Evolutionary conservation across 2,113 vertebrate genomes (phyloP).

Genomic region (Cavia aperea): DNA sequence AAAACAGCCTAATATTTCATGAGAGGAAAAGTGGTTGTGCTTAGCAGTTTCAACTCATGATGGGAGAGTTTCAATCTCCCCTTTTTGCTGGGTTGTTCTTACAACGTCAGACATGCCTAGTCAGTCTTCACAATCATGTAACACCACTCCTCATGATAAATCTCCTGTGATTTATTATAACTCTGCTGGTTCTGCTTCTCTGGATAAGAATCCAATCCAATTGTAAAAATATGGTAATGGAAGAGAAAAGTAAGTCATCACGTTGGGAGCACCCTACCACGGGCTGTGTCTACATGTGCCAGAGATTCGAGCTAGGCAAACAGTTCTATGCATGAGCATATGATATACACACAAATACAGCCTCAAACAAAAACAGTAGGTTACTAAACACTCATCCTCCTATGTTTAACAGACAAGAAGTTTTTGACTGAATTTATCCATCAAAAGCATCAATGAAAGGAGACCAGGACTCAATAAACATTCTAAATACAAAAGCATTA

Average conservation of each 20-base stretch:
- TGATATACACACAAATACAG: not conserved
- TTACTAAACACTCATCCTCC: not conserved
- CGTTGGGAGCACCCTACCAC: not conserved
- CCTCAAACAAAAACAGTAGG: not conserved
- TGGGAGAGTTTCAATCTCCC: not conserved
- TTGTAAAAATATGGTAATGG: not conserved
- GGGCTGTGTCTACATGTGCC: not conserved
- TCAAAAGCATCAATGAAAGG: not conserved
- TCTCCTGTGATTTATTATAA: not conserved
- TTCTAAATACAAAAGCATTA: not conserved
- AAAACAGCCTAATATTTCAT: not conserved
- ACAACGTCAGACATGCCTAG: not conserved
- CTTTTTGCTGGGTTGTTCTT: fast-evolving
- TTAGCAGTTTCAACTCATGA: not conserved
- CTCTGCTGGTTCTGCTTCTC: not conserved
- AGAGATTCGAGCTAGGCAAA: slow-evolving; percentile 17
- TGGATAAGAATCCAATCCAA: not conserved
- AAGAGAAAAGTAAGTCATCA: not conserved
- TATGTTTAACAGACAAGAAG: not conserved
- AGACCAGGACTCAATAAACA: not conserved
- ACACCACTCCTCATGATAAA: not conserved
- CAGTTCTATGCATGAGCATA: not conserved
- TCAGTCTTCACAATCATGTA: fast-evolving
- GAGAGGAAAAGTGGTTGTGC: not conserved
- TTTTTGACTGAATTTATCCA: not conserved